These are phyloP conservation scores for Proterorhinus semilunaris DNA, from an alignment of 2,113 vertebrate species.

Conservation along the genomic window DNA sequence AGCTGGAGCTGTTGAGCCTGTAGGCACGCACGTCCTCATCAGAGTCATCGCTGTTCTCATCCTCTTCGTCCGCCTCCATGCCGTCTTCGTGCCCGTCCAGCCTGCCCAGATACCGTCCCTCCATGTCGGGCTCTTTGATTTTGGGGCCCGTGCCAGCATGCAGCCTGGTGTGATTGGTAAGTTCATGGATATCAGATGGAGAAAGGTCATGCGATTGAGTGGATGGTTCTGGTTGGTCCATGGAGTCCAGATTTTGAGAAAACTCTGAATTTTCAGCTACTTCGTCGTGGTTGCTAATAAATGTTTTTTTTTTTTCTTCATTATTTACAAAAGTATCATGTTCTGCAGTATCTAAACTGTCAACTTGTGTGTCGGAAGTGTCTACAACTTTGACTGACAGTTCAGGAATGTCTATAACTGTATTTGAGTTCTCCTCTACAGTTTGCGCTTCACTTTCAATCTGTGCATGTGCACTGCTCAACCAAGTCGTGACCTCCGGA, in stretches of 20 bases:
- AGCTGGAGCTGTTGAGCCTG: conserved; percentile 85
- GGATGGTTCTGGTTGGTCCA: neutral
- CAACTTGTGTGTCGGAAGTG: neutral
- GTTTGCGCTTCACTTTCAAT: neutral
- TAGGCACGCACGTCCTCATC: conserved; percentile 90
- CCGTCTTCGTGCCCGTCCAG: conserved; percentile 81
- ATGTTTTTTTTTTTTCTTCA: conserved; percentile 20
- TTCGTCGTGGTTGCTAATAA: conserved; percentile 10
- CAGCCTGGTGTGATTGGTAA: conserved; percentile 74
- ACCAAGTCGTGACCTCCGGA: conserved; percentile 38
- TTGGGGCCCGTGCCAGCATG: conserved; percentile 79
- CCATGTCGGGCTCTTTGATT: conserved; percentile 89
- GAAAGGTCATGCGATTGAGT: conserved; percentile 12
- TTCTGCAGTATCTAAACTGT: conserved; percentile 12
- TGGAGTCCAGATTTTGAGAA: conserved; percentile 14
- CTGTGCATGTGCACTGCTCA: conserved; percentile 27
- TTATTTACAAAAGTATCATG: conserved; percentile 32
- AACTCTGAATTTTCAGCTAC: conserved; percentile 13
- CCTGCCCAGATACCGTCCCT: conserved; percentile 90
- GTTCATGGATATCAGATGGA: conserved; percentile 35
- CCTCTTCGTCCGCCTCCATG: conserved; percentile 85
- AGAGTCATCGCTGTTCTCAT: conserved; percentile 95
- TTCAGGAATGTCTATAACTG: conserved; percentile 14
- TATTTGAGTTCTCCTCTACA: conserved; percentile 7
- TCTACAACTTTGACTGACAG: conserved; percentile 7